These are phyloP conservation scores for Apamea epomidion DNA, from an alignment of 2,888 invertebrate genomes.

Conservation along the genomic window DNA sequence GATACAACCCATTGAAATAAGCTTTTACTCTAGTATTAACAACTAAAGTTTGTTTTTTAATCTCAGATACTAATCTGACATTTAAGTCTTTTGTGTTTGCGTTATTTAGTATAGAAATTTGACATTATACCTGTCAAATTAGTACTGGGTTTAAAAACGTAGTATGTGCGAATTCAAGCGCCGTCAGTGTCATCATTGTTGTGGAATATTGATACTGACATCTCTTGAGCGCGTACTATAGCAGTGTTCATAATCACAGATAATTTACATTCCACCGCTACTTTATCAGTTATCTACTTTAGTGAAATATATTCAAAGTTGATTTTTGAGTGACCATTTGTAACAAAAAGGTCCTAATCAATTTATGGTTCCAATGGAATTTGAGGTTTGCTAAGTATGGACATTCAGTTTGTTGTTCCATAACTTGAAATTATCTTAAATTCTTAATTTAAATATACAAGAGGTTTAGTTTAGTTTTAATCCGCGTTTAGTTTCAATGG, in stretches of 20 bases:
- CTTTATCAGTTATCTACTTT: too few relatives aligned
- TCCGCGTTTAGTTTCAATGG: too few relatives aligned
- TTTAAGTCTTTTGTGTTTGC: too few relatives aligned
- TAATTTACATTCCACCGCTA: not conserved
- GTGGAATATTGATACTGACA: not conserved
- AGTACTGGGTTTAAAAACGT: too few relatives aligned
- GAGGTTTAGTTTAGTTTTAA: too few relatives aligned
- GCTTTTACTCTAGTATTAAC: not conserved
- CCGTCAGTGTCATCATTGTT: not conserved
- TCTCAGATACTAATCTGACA: too few relatives aligned
- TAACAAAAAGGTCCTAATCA: not conserved
- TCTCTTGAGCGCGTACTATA: too few relatives aligned
- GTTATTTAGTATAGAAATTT: too few relatives aligned
- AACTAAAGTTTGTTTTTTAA: not conserved
- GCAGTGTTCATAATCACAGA: not conserved
- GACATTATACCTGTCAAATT: too few relatives aligned
- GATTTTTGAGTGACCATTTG: not conserved
- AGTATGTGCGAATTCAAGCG: not conserved
- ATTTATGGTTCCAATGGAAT: not conserved
- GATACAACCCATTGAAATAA: not conserved
- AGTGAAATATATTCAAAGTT: not conserved
- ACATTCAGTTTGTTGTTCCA: not conserved
- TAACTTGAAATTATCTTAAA: not conserved
- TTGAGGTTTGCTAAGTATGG: not conserved
- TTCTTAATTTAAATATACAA: not conserved